phyloP scores from a whole-genome alignment of 2,888 invertebrate species.

The Drosophila mettleri region DNA sequence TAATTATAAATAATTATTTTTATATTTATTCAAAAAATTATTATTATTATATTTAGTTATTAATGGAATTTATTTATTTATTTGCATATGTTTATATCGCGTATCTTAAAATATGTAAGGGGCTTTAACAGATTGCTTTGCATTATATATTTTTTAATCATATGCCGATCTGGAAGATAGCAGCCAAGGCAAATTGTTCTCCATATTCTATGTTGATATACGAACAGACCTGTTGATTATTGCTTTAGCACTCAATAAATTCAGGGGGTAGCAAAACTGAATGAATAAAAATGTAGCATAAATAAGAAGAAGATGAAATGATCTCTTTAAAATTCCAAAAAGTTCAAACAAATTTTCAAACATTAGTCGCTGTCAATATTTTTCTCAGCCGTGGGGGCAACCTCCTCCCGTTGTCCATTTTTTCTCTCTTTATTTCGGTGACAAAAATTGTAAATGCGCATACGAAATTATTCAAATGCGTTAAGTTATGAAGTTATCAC shows the following conservation, averaged over 20 bases:
- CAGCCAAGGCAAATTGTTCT: not conserved
- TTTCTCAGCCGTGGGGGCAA: conserved; percentile 35
- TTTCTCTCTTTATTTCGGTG: conserved; percentile 21
- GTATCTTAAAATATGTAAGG: not conserved
- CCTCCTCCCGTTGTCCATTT: conserved; percentile 16
- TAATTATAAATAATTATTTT: no score
- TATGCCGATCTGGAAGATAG: conserved; percentile 19
- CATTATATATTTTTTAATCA: conserved; percentile 11
- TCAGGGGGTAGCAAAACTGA: conserved; percentile 50
- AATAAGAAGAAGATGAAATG: conserved; percentile 10
- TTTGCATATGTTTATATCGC: no score
- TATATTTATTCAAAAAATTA: no score
- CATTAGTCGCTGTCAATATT: conserved; percentile 81
- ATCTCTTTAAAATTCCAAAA: conserved; percentile 45
- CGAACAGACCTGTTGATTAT: conserved; percentile 41
- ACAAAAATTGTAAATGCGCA: conserved; percentile 75
- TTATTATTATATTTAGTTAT: not conserved
- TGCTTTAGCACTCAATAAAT: conserved; percentile 59
- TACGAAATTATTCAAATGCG: conserved; percentile 79
- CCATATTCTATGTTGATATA: conserved; percentile 14
- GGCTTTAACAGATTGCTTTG: conserved; percentile 1
- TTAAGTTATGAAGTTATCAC: conserved; percentile 82
- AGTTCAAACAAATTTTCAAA: conserved; percentile 38
- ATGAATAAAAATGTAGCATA: conserved; percentile 49
- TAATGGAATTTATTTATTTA: not conserved